Conservation (phyloP, 1,140 invertebrate genomes). For the Brevipalpus yothersi region DNA sequence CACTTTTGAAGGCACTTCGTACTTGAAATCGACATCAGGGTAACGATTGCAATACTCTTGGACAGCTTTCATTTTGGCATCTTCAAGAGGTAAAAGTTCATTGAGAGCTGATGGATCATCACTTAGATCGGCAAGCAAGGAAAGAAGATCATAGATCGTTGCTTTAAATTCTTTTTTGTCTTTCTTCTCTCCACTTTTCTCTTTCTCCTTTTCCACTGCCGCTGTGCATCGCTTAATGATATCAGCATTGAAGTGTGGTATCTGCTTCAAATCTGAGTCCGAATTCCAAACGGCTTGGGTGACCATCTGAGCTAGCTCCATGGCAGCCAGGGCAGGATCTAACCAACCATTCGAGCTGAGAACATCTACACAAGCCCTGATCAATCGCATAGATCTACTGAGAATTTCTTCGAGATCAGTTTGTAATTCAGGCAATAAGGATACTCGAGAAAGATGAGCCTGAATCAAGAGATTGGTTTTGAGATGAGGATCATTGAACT, state of each 20-base stretch:
- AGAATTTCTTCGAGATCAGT: conserved; percentile 82
- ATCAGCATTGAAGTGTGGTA: conserved; percentile 79
- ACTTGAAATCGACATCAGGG: conserved; percentile 90
- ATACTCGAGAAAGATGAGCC: conserved; percentile 78
- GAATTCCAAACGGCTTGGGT: conserved; percentile 99
- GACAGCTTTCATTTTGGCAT: conserved; percentile 81
- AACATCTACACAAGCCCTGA: conserved; percentile 97
- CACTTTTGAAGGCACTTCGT: conserved; percentile 64
- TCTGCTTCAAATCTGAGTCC: conserved; percentile 85
- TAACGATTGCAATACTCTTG: conserved; percentile 95
- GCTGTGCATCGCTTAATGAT: conserved; percentile 74
- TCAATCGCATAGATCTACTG: conserved; percentile 47
- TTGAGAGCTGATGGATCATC: conserved; percentile 17
- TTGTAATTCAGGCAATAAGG: conserved; percentile 80
- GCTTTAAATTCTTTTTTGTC: not conserved
- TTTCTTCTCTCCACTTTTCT: not conserved
- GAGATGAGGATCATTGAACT: conserved; percentile 82
- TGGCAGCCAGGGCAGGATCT: conserved; percentile 85
- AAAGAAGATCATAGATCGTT: not conserved
- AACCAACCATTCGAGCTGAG: conserved; percentile 93
- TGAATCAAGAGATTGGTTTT: conserved; percentile 90
- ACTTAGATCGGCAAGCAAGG: too few species aligned
- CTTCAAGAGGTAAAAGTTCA: conserved; percentile 52
- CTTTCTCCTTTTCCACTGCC: conserved; percentile 56
- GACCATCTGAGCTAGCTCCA: conserved; percentile 98